These are phyloP conservation scores for Nycticorax nycticorax DNA, from an alignment of 2,113 vertebrate species.

Conservation along the genomic window DNA sequence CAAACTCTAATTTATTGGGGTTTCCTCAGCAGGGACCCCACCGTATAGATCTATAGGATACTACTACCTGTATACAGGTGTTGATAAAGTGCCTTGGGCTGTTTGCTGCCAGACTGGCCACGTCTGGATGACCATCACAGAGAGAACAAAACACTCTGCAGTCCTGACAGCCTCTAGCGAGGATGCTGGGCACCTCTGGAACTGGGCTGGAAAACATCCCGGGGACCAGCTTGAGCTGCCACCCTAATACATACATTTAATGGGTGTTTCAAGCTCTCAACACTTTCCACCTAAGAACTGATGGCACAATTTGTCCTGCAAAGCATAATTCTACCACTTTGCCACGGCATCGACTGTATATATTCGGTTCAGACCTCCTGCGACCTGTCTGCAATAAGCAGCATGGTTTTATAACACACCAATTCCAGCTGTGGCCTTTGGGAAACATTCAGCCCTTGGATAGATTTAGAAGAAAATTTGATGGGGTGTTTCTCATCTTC, in stretches of 20 bases:
- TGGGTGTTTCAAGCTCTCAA: neutral
- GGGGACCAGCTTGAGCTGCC: neutral
- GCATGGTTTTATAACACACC: neutral
- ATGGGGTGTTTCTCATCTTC: rapidly evolving
- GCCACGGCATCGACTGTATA: rapidly evolving
- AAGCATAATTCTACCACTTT: neutral
- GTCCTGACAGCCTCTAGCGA: neutral
- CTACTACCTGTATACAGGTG: neutral
- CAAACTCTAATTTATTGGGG: neutral
- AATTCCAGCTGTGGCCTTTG: neutral
- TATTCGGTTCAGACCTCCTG: neutral
- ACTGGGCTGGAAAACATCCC: rapidly evolving
- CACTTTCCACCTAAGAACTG: neutral
- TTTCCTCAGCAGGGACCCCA: rapidly evolving
- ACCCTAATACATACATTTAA: neutral
- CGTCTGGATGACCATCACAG: neutral
- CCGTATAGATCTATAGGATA: rapidly evolving
- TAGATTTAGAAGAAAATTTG: neutral
- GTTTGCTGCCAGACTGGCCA: rapidly evolving
- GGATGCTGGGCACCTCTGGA: neutral
- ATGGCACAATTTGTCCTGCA: neutral
- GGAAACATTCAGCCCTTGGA: neutral
- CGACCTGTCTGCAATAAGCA: neutral
- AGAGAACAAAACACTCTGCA: rapidly evolving
- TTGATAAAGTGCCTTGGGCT: rapidly evolving